These are phyloP conservation scores for Channallabes apus DNA, from an alignment of 2,797 vertebrate species.

Conservation along the genomic window DNA sequence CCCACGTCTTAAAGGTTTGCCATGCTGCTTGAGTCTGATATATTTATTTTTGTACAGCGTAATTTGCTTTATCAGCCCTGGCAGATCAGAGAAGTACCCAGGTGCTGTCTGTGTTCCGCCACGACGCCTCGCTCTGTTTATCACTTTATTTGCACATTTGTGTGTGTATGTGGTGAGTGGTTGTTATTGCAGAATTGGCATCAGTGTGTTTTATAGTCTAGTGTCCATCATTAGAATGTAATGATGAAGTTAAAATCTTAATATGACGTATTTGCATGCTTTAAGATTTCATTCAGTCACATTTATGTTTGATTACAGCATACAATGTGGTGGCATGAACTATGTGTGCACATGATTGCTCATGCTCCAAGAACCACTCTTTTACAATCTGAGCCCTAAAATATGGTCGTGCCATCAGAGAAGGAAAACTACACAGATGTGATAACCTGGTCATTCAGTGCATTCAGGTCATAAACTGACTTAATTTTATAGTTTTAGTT, in stretches of 20 bases:
- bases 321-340: too few species aligned
- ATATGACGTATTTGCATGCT: too few species aligned
- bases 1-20: neutral
- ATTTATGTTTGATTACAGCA: too few species aligned
- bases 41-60: neutral
- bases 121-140: neutral
- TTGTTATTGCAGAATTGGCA: neutral
- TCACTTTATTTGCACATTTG: neutral
- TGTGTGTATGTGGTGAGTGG: neutral
- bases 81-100: neutral
- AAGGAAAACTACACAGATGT: too few species aligned
- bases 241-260: neutral
- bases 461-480: too few species aligned
- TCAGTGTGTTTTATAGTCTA: neutral
- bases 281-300: too few species aligned
- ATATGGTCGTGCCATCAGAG: too few species aligned
- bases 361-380: too few species aligned
- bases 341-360: too few species aligned
- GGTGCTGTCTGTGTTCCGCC: neutral
- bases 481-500: too few species aligned
- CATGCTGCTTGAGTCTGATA: neutral
- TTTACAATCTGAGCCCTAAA: too few species aligned
- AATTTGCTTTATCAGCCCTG: neutral
- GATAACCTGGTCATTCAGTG: too few species aligned
- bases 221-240: neutral